Evolutionary conservation across 2,888 invertebrate genomes (phyloP).

Genomic region (Drosophila nr. perissopoda): DNA sequence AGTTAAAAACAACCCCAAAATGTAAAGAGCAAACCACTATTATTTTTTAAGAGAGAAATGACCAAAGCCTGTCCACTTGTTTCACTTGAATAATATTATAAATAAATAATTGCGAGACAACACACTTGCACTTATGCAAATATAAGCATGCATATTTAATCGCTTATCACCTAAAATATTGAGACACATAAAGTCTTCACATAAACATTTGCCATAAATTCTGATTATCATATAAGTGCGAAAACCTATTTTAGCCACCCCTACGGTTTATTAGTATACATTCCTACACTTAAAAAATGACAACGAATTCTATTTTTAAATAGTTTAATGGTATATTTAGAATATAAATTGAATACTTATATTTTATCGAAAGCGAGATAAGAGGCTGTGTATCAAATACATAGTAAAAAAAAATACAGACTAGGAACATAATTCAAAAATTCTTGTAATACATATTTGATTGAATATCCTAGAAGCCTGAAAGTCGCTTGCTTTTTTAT

Average conservation of each 20-base stretch:
- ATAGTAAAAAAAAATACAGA: background rate
- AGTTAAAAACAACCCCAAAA: slow-evolving; percentile 29
- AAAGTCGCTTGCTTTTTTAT: background rate
- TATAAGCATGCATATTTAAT: background rate
- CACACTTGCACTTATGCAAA: background rate
- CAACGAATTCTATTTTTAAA: background rate
- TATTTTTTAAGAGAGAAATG: slow-evolving; percentile 31
- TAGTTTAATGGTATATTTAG: background rate
- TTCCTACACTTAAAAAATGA: slow-evolving; percentile 33
- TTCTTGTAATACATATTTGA: background rate
- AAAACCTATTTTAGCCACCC: slow-evolving; percentile 28
- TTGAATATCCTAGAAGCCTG: background rate
- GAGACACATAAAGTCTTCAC: background rate
- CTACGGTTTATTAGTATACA: slow-evolving; percentile 37
- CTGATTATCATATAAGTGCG: background rate
- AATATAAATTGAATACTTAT: background rate
- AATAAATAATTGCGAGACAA: background rate
- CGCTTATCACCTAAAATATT: background rate
- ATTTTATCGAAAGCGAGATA: background rate
- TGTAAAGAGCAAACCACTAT: slow-evolving; percentile 15
- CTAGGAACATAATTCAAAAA: background rate
- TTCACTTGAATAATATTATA: background rate
- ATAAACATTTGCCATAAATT: slow-evolving; percentile 2
- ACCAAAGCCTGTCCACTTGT: slow-evolving; percentile 11
- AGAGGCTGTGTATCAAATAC: background rate